Evolutionary conservation across 2,888 invertebrate genomes (phyloP), one percentile per base, ranked within the genome.

Genomic region (Caenorhabditis angaria): DNA sequence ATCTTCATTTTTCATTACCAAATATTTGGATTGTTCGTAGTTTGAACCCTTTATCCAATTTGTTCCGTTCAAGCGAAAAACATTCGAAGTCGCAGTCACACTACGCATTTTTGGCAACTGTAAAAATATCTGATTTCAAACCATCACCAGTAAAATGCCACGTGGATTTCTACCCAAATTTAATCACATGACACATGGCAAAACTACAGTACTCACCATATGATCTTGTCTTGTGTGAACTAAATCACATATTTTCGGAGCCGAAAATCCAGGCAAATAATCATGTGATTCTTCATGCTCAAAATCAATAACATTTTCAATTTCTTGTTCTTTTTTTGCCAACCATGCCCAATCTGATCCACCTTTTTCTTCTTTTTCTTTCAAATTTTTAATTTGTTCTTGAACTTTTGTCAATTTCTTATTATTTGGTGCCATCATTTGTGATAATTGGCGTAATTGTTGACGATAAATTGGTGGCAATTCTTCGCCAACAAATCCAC

Each of bases 101-200:
- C 97, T 99, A 88, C 92, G 94, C 80, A 90, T 99, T 1, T 91
- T 91, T 82, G 83, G 90, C 88, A 63, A 89, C 88, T 58, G 32
- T 32, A 32, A 32, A 12, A 32, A 32, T 8, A 5, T 32, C 5
- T 12, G 12, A 12, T n/a, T n/a, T n/a, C n/a, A n/a, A n/a, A n/a
- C n/a, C n/a, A n/a, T n/a, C n/a, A n/a, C n/a, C n/a, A n/a, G n/a
- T n/a, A n/a, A n/a, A n/a, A n/a, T n/a, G n/a, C n/a, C n/a, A n/a
- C n/a, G n/a, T n/a, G n/a, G n/a, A n/a, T n/a, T n/a, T n/a, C n/a
- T n/a, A n/a, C n/a, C n/a, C n/a, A n/a, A n/a, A n/a, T n/a, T n/a
- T n/a, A n/a, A n/a, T n/a, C n/a, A n/a, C n/a, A n/a, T 32, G 12
- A 5, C 32, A 5, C 32, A 5, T 12, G 12, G 5, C 32, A 32